Evolutionary conservation across 1,140 invertebrate species (phyloP), one percentile per base, ranked within the genome.

Genomic region (Macrosteles quadrilineatus): DNA sequence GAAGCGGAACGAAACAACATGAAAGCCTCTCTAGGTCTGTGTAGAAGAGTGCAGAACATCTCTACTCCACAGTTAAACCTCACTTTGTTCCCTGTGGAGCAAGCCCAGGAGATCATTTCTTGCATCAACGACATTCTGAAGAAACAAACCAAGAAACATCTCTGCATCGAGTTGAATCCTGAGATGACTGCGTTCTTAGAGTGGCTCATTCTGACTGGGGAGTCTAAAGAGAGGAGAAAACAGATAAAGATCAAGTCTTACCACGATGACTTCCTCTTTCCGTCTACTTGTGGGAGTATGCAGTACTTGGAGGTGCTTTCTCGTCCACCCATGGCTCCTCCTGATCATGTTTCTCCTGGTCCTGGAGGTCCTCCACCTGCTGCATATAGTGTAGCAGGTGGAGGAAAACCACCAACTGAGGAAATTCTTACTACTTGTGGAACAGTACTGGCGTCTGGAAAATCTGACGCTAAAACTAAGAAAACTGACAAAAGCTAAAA

Each of bases 141-240:
- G 21, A 59, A 59, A 4, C 55, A 59, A 23, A 59, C 23, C 23
- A 59, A 59, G 55, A 59, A 59, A 30, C 55, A 59, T 14, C 21
- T 59, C 2, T 59, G 55, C 27, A 25, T 59, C 9, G 14, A 59
- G 23, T 23, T 59, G 25, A 23, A 29, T 25, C 2, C 2, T 6
- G 55, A 59, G 55, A 59, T 59, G 55, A 59, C 6, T 25, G 55
- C 55, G 21, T 59, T 21, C 55, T n/a, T 59, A 9, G 27, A 59
- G 55, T 59, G 55, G 55, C 55, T 59, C 12, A 25, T 59, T 3
- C 21, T 59, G 23, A 59, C 55, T 2, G 55, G 55, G 6, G 55
- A 59, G 21, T 29, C 55, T 9, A 25, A 23, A 9, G 55, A 59
- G 55, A 59, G 25, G 27, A 14, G 27, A 4, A 25, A 30, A 6